Base-by-base conservation (phyloP, 1,140 invertebrate genomes). In the Himalopsyche phryganea region DNA sequence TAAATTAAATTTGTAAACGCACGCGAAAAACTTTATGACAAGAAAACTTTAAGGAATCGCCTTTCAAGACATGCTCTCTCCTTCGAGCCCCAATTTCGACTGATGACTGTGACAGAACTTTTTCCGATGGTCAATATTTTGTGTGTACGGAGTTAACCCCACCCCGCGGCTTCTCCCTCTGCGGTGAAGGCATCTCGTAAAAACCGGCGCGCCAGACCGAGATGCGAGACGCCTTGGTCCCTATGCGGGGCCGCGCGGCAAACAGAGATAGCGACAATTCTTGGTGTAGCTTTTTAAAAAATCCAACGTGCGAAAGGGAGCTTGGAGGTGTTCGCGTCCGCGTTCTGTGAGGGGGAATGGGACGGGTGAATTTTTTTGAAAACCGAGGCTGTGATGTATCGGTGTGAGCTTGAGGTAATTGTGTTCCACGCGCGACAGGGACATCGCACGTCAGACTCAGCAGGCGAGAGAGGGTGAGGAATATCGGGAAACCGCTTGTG, bases 41-140 rank as follows among this genome's bases (percentile, higher is more conserved):
- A 53, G 52, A 55, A 55, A 53, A 32, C 52, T 13, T 32, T 19
- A 33, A 49, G 47, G n/a, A 38, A n/a, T 38, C 66, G 67, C 68
- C 62, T 67, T 66, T 70, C 66, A 67, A 69, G 50, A 69, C 68
- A 72, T 73, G 72, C 70, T 70, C 72, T 59, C 72, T 72, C 71
- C 66, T 71, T 49, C 68, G 67, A 69, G 73, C 73, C 71, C 74
- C 72, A 67, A 71, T 75, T 77, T 76, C 75, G 75, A 78, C 76
- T 78, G 76, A 76, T 78, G 76, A 75, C 73, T 78, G 74, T 74
- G 74, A 77, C 70, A 72, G 72, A 75, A 78, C 76, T 78, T 78
- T 78, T 78, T 78, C 76, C 76, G 73, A 77, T 78, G 76, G 75
- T 78, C 76, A 78, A 77, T 77, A 77, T 78, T 77, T 77, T 75